Evolutionary conservation across 2,888 invertebrate species (phyloP).

Genomic region (Campopleginae sp.): DNA sequence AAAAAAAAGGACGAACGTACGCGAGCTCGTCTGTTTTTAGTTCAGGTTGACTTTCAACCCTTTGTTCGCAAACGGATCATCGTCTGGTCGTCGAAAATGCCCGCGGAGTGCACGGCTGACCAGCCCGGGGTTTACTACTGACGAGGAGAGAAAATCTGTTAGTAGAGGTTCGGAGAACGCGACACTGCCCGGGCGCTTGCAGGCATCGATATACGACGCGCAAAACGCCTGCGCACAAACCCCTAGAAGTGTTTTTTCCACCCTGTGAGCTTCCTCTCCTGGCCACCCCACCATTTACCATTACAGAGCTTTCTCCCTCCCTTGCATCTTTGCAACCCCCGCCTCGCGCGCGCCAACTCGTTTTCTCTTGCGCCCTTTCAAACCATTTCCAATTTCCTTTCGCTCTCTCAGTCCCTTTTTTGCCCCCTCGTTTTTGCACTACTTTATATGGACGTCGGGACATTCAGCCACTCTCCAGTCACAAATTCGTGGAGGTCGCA

Average conservation of each 20-base stretch:
- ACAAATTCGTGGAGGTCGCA: constrained; percentile 51
- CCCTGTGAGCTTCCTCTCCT: constrained; percentile 33
- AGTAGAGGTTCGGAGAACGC: constrained; percentile 62
- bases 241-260: constrained; percentile 73
- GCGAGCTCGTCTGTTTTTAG: background rate
- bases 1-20: background rate
- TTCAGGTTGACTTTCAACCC: constrained; percentile 19
- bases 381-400: constrained; percentile 7
- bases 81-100: constrained; percentile 39
- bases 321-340: constrained; percentile 7
- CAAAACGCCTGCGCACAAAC: constrained; percentile 82
- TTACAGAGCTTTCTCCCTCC: constrained; percentile 41
- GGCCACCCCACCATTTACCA: constrained; percentile 15
- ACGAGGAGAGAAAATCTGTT: constrained; percentile 69
- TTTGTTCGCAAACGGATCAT: background rate
- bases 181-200: constrained; percentile 77
- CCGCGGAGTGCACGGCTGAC: constrained; percentile 76
- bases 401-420: background rate
- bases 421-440: background rate
- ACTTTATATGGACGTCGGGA: background rate
- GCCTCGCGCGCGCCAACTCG: constrained; percentile 18
- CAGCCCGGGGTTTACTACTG: constrained; percentile 82
- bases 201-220: constrained; percentile 78
- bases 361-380: constrained; percentile 49
- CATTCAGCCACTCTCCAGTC: background rate